phyloP scores from a whole-genome alignment of 2,113 vertebrate species.

The Phaethon lepturus region DNA sequence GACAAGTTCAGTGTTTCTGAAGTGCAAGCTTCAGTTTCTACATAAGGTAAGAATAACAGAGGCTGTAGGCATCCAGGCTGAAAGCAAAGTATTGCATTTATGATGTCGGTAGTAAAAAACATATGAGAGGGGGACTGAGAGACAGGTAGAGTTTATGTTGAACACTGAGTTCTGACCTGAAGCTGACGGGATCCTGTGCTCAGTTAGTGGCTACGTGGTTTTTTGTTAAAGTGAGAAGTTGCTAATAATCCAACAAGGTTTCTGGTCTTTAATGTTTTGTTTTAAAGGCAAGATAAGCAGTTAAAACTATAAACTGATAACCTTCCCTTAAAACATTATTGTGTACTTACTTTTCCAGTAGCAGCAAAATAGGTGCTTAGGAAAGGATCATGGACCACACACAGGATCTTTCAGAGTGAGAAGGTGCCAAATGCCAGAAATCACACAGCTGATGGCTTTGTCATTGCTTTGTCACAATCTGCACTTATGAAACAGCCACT shows the following conservation, averaged over 20 bases:
- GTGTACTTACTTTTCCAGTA: not conserved
- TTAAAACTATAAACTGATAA: not conserved
- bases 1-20: not conserved
- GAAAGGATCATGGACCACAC: not conserved
- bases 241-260: not conserved
- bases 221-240: not conserved
- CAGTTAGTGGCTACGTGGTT: not conserved
- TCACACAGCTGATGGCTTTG: not conserved
- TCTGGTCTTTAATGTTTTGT: not conserved
- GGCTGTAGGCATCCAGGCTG: not conserved
- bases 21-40: not conserved
- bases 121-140: not conserved
- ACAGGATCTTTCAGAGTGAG: not conserved
- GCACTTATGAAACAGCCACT: not conserved
- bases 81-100: not conserved
- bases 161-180: not conserved
- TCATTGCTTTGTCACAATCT: not conserved
- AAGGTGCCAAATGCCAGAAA: not conserved
- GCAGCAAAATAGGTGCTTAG: not conserved
- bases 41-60: not conserved
- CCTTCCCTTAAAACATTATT: not conserved
- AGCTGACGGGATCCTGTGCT: not conserved
- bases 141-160: not conserved
- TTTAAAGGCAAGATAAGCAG: not conserved
- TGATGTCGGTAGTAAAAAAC: not conserved